phyloP scores from a whole-genome alignment of 2,113 vertebrate genomes.

The Puffinus mauretanicus region DNA sequence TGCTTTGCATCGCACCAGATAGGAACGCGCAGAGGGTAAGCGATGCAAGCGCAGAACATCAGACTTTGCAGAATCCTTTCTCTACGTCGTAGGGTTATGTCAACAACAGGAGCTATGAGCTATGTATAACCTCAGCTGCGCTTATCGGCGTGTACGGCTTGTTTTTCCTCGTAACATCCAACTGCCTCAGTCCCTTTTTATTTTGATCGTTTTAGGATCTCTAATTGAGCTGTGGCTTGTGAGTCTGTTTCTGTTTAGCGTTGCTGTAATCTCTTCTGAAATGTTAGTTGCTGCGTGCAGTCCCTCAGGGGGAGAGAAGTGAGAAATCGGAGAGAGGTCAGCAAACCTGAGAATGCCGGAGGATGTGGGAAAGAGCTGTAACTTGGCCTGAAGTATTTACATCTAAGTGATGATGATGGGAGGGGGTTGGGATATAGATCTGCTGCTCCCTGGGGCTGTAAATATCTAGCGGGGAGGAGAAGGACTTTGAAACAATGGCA shows the following conservation, averaged over 20 bases:
- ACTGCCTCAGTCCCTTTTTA: accelerated
- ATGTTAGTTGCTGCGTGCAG: accelerated
- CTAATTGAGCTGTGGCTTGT: neutral
- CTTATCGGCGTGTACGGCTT: accelerated
- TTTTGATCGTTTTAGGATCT: neutral
- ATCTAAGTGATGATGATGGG: neutral
- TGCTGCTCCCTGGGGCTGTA: neutral
- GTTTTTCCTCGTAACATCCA: neutral
- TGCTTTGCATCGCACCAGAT: neutral
- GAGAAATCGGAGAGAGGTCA: neutral
- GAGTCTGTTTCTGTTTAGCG: neutral
- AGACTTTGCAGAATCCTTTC: neutral
- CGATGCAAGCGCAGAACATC: neutral
- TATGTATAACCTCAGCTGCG: neutral
- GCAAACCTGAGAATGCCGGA: neutral
- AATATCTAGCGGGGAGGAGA: neutral
- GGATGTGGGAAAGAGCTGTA: neutral
- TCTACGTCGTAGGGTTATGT: accelerated
- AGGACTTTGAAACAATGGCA: neutral
- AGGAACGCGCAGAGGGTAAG: neutral
- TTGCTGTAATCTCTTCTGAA: neutral
- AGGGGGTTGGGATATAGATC: neutral
- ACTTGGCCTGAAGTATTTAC: neutral
- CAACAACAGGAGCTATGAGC: accelerated
- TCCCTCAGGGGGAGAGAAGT: neutral